These are phyloP conservation scores for Calephelis virginiensis DNA, from an alignment of 1,140 invertebrate genomes.

Conservation along the genomic window DNA sequence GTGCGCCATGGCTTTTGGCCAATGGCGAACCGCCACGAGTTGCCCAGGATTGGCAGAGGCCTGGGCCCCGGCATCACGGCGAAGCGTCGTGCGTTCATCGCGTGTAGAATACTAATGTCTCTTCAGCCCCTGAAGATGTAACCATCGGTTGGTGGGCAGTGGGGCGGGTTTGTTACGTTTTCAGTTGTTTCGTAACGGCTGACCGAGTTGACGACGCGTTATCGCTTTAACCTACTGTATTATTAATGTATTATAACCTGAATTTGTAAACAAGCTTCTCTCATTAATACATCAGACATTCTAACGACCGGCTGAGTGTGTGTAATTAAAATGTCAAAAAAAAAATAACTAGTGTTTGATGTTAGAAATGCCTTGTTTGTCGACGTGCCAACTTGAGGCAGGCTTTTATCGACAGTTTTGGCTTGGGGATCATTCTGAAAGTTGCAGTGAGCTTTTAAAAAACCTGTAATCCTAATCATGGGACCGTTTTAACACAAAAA, in stretches of 20 bases:
- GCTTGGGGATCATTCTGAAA: too few relatives aligned
- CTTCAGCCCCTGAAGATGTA: slow-evolving; percentile 44
- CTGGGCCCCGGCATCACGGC: slow-evolving; percentile 86
- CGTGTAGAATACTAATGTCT: slow-evolving; percentile 49
- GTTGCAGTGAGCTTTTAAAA: too few relatives aligned
- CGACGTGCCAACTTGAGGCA: too few relatives aligned
- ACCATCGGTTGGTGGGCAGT: slow-evolving; percentile 38
- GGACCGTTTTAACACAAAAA: too few relatives aligned
- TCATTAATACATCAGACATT: background rate
- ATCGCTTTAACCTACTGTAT: background rate
- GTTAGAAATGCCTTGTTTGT: too few relatives aligned
- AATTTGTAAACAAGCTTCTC: slow-evolving; percentile 8
- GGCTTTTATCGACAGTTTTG: too few relatives aligned
- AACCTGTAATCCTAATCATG: too few relatives aligned
- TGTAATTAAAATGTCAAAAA: too few relatives aligned
- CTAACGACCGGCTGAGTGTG: too few relatives aligned
- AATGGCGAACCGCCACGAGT: slow-evolving; percentile 88
- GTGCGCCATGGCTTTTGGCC: slow-evolving; percentile 63
- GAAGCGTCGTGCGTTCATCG: slow-evolving; percentile 80
- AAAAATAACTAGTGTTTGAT: too few relatives aligned
- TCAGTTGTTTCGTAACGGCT: slow-evolving; percentile 60
- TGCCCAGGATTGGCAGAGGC: slow-evolving; percentile 87
- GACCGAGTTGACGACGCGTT: slow-evolving; percentile 40
- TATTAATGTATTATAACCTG: slow-evolving; percentile 14
- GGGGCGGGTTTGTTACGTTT: slow-evolving; percentile 62